phyloP scores from a whole-genome alignment of 2,888 invertebrate genomes.

The Oeneis ivallda region DNA sequence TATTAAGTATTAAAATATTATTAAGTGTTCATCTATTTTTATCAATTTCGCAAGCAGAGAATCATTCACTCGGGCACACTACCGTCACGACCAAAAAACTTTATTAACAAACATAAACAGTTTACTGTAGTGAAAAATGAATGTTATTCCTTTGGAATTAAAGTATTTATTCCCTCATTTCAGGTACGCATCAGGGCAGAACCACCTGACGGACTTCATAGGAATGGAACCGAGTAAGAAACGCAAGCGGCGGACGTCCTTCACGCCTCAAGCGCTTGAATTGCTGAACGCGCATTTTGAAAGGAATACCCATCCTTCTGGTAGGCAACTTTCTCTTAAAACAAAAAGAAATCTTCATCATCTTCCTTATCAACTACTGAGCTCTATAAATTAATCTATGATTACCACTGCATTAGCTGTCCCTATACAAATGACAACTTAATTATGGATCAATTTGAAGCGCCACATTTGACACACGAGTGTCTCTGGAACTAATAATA shows the following conservation, averaged over 20 bases:
- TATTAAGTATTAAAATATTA: too few relatives aligned
- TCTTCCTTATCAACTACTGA: not conserved
- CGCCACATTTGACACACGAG: too few relatives aligned
- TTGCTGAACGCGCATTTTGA: slow-evolving; percentile 97
- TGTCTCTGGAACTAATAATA: too few relatives aligned
- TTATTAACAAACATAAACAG: not conserved
- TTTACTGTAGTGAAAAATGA: not conserved
- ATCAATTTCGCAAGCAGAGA: too few relatives aligned
- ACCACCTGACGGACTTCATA: slow-evolving; percentile 96
- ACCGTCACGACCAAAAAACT: not conserved
- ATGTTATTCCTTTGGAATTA: slow-evolving; percentile 24
- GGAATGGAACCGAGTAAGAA: slow-evolving; percentile 98
- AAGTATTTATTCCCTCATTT: slow-evolving; percentile 57
- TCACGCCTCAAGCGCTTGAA: slow-evolving; percentile 97
- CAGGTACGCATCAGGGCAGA: slow-evolving; percentile 95
- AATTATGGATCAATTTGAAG: too few relatives aligned
- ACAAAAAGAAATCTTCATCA: not conserved
- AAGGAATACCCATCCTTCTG: slow-evolving; percentile 98
- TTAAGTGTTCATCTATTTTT: too few relatives aligned
- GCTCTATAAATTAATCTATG: too few relatives aligned
- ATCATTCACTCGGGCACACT: not conserved
- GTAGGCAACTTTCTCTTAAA: slow-evolving; percentile 70
- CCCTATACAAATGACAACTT: too few relatives aligned
- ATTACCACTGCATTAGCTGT: too few relatives aligned
- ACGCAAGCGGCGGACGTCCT: slow-evolving; percentile 96